These are phyloP conservation scores for Phyto melanocephala DNA, from an alignment of 2,888 invertebrate species.

Conservation along the genomic window DNA sequence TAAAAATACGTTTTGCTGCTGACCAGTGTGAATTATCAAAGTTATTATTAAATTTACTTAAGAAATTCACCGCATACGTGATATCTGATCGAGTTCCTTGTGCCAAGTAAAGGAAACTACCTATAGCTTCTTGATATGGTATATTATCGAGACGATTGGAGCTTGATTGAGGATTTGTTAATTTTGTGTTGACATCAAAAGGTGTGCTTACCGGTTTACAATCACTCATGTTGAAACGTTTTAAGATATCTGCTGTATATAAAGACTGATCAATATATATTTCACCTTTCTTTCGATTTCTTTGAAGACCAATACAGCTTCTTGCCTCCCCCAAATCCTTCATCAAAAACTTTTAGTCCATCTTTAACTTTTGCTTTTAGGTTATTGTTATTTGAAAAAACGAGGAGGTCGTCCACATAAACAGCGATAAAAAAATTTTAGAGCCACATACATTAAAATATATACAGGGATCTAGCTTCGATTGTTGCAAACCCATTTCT, in stretches of 20 bases:
- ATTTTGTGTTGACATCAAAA: too few relatives aligned
- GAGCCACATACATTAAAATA: too few relatives aligned
- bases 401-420: too few relatives aligned
- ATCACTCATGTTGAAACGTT: background rate
- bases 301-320: conserved; percentile 11
- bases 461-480: too few relatives aligned
- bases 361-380: conserved; percentile 10
- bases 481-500: too few relatives aligned
- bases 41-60: conserved; percentile 63
- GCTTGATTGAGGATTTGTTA: too few relatives aligned
- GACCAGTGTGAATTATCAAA: conserved; percentile 56
- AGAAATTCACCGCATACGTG: conserved; percentile 59
- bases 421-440: too few relatives aligned
- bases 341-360: background rate
- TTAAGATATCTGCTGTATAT: conserved; percentile 8
- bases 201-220: background rate
- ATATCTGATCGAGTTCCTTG: conserved; percentile 65
- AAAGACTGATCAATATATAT: conserved; percentile 8
- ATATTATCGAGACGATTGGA: background rate
- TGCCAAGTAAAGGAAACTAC: background rate
- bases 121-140: background rate
- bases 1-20: conserved; percentile 18
- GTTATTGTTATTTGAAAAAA: conserved; percentile 20
- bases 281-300: conserved; percentile 9
- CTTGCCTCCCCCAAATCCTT: conserved; percentile 16